These are phyloP conservation scores for Tetramorium bicarinatum DNA, from an alignment of 2,888 invertebrate genomes.

Conservation along the genomic window DNA sequence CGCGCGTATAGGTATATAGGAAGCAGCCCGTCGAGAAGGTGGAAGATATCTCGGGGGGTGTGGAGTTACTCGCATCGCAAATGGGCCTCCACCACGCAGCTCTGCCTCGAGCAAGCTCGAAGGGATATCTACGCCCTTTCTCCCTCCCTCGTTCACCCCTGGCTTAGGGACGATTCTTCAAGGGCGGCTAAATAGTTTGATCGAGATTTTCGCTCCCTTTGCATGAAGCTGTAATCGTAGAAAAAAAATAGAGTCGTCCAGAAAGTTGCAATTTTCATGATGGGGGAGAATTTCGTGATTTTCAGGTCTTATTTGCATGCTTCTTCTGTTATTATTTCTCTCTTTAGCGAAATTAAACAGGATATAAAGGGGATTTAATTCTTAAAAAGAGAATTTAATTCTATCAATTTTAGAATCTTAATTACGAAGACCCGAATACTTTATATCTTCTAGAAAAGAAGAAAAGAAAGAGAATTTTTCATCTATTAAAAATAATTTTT, in stretches of 20 bases:
- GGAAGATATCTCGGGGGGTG: slow-evolving; percentile 74
- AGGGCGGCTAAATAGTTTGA: slow-evolving; percentile 64
- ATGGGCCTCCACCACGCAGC: slow-evolving; percentile 80
- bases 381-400: not conserved
- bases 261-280: slow-evolving; percentile 23
- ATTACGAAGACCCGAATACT: not conserved
- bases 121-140: slow-evolving; percentile 70
- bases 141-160: slow-evolving; percentile 57
- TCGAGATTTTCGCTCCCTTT: slow-evolving; percentile 66
- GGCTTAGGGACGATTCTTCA: slow-evolving; percentile 59
- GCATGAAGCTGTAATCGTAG: slow-evolving; percentile 48
- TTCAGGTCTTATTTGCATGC: slow-evolving; percentile 3
- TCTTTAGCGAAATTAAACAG: not conserved
- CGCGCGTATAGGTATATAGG: slow-evolving; percentile 62
- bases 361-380: not conserved
- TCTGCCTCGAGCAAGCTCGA: slow-evolving; percentile 63
- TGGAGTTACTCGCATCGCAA: slow-evolving; percentile 77
- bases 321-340: not conserved
- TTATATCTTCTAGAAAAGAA: not conserved
- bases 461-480: too few relatives aligned
- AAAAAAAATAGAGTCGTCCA: slow-evolving; percentile 9
- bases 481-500: not conserved
- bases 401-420: not conserved
- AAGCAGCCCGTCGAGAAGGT: slow-evolving; percentile 67
- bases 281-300: not conserved